Evolutionary conservation across 2,888 invertebrate genomes (phyloP), one percentile per base, ranked within the genome.

Genomic region (Torymus texanus): DNA sequence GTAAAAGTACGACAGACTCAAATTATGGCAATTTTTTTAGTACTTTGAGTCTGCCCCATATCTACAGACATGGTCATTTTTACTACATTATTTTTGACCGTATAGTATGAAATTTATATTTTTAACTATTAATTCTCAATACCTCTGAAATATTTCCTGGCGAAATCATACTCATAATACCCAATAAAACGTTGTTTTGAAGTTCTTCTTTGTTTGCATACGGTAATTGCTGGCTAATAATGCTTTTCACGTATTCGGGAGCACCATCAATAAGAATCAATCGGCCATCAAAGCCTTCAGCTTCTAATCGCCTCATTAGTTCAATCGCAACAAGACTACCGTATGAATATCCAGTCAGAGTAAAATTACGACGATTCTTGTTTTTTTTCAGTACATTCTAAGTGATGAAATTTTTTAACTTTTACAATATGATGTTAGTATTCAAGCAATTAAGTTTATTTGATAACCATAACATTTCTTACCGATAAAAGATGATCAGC

Each of bases 311-410:
- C 11, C 93, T 91, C 4, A 94, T 95, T 79, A 98, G 91, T 88
- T 97, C 96, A 76, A 97, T 90, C 0, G 95, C 94, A 21, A 97
- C 91, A 24, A 95, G 89, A 0, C 94, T 92, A 63, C 98, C 98
- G 87, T 94, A 98, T 14, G 98, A 98, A 91, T 98, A 98, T 1
- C 96, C 98, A 14, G 95, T 93, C 0, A 98, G 88, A 79, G 93
- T 93, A 91, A 95, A 97, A 0, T 86, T 82, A 71, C 84, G 82
- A 12, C 85, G 84, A 56, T 73, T 78, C 76, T 87, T 84, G 50
- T 74, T 87, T n/a, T 92, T 91, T 59, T 92, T 90, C 75, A 92
- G 91, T 12, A 95, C 92, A 84, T 93, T 91, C 94, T 95, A 50
- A 81, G 72, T 56, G 53, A 65, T 29, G 12, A 58, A 3, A 13